These are phyloP conservation scores for Rhegmatorhina hoffmannsi DNA, from an alignment of 2,113 vertebrate species.

Conservation along the genomic window DNA sequence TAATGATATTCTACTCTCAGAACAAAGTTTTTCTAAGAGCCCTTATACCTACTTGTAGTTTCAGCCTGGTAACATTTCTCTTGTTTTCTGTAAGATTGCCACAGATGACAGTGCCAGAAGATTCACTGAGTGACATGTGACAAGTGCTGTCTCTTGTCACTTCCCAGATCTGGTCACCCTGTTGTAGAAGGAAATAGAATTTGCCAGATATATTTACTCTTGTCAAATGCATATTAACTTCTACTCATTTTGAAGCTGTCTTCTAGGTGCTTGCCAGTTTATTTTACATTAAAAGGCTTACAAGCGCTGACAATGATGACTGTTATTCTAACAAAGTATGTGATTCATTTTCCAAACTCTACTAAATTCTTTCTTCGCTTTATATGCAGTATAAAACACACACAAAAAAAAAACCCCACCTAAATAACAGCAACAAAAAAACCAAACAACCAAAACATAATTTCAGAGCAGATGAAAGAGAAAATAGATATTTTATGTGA, in stretches of 20 bases:
- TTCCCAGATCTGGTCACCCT: background rate
- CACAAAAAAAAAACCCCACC: background rate
- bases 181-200: background rate
- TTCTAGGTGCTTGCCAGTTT: background rate
- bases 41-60: background rate
- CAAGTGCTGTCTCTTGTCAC: background rate
- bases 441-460: no score
- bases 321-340: background rate
- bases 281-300: background rate
- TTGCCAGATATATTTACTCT: background rate
- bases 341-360: background rate
- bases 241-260: background rate
- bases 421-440: background rate
- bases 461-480: background rate
- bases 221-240: background rate
- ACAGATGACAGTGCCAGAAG: background rate
- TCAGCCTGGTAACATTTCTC: background rate
- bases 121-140: background rate
- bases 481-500: background rate
- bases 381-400: background rate
- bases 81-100: background rate
- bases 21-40: background rate
- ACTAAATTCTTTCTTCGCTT: background rate
- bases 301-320: background rate
- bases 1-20: background rate